These are phyloP conservation scores for Chelon auratus DNA, from an alignment of 2,797 vertebrate genomes.

Conservation along the genomic window DNA sequence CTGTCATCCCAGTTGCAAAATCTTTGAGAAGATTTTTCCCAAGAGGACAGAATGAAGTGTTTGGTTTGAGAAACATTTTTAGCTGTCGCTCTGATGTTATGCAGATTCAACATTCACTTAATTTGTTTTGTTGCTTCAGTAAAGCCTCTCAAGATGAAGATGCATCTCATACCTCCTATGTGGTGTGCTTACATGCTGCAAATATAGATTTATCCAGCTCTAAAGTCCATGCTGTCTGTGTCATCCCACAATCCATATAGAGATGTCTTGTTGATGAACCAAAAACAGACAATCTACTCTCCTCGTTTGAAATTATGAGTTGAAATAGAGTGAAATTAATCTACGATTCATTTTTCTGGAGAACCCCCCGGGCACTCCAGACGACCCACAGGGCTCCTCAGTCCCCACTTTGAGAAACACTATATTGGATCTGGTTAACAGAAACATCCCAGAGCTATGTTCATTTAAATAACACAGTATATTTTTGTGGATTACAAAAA, in stretches of 20 bases:
- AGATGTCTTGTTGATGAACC: conserved; percentile 68
- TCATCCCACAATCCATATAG: conserved; percentile 27
- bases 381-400: conserved; percentile 57
- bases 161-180: not conserved
- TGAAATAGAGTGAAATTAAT: conserved; percentile 70
- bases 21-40: conserved; percentile 59
- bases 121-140: conserved; percentile 18
- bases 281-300: conserved; percentile 61
- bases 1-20: conserved; percentile 67
- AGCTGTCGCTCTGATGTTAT: conserved; percentile 42
- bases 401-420: conserved; percentile 68
- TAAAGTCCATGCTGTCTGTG: not conserved
- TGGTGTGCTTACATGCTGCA: not conserved
- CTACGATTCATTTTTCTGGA: conserved; percentile 65
- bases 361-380: conserved; percentile 46
- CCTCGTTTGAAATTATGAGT: conserved; percentile 48
- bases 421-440: conserved; percentile 71
- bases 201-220: not conserved
- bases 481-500: conserved; percentile 70
- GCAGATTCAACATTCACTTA: conserved; percentile 24
- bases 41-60: conserved; percentile 53
- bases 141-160: conserved; percentile 23
- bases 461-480: conserved; percentile 89
- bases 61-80: conserved; percentile 37
- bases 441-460: conserved; percentile 87